Conservation (phyloP, 2,797 vertebrate genomes). For the Sebastes cheni region DNA sequence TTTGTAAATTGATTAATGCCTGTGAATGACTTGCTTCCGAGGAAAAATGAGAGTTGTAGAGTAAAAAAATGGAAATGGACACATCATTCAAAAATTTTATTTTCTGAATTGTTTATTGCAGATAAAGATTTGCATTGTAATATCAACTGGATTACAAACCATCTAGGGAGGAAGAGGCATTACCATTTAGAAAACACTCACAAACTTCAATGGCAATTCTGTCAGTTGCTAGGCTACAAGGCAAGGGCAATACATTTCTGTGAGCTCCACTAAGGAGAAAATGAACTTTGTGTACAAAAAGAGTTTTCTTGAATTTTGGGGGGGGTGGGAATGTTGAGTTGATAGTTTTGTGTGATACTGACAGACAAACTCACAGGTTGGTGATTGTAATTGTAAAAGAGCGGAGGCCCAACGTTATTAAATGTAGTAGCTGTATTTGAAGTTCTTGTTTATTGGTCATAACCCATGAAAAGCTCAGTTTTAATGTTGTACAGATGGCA, state of each 20-base stretch:
- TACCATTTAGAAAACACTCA: constrained; percentile 68
- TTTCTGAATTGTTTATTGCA: constrained; percentile 70
- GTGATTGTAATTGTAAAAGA: constrained; percentile 3
- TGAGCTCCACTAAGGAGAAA: constrained; percentile 49
- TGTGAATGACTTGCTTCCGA: not conserved
- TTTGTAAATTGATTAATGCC: not conserved
- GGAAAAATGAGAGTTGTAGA: not conserved
- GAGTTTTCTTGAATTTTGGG: constrained; percentile 7
- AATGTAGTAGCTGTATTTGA: not conserved
- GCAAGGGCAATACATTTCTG: constrained; percentile 63
- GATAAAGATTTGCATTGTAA: constrained; percentile 67
- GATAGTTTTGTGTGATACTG: constrained; percentile 22
- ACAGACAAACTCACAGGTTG: constrained; percentile 25
- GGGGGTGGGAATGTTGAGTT: not conserved
- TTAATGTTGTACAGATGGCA: not conserved
- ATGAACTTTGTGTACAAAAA: constrained; percentile 62
- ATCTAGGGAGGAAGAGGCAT: constrained; percentile 52
- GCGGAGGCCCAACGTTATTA: not conserved
- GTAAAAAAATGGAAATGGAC: not conserved
- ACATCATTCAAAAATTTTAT: constrained; percentile 47
- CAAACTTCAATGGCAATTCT: constrained; percentile 67
- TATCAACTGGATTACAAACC: constrained; percentile 67
- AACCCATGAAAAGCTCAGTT: not conserved
- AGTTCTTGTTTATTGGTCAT: not conserved
- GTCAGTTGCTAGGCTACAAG: constrained; percentile 77